A percentile compares a stretch with the other conserved stretches of the same genome.
phyloP scores from a whole-genome alignment of 53 echinoderm and acorn worm genomes.

The Crossaster papposus region DNA sequence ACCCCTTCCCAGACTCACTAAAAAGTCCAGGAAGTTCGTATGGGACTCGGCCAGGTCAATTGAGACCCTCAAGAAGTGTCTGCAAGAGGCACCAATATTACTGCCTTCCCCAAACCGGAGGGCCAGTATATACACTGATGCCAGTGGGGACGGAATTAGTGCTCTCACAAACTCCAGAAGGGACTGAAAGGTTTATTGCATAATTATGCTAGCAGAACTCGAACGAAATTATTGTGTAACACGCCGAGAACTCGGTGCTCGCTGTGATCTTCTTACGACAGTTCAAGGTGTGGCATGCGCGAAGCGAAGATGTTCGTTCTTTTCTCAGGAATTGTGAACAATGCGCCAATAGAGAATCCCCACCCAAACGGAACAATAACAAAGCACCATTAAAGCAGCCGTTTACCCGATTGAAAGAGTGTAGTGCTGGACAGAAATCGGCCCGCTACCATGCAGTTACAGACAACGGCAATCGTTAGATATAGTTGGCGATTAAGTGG shows the following conservation, averaged over 20 bases:
- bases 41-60: conserved; percentile 32
- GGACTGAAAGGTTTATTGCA: too few species aligned
- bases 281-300: conserved; percentile 35
- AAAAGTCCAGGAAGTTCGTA: too few species aligned
- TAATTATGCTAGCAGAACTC: too few species aligned
- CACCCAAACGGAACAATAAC: neutral
- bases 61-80: conserved; percentile 18
- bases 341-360: conserved; percentile 7
- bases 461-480: conserved; percentile 5
- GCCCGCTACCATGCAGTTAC: conserved; percentile 40
- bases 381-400: conserved; percentile 24
- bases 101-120: conserved; percentile 21
- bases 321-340: neutral
- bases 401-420: neutral
- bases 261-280: too few species aligned
- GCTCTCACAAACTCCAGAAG: too few species aligned
- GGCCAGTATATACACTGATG: conserved; percentile 35
- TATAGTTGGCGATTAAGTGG: conserved; percentile 61
- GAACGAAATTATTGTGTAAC: too few species aligned
- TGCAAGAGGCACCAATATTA: conserved; percentile 48
- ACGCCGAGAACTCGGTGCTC: too few species aligned
- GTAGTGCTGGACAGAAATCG: conserved; percentile 20
- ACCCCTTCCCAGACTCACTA: too few species aligned
- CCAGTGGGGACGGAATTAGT: too few species aligned
- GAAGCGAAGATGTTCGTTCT: neutral